phyloP scores from a whole-genome alignment of 2,888 invertebrate species.

The Margaritifera margaritifera region DNA sequence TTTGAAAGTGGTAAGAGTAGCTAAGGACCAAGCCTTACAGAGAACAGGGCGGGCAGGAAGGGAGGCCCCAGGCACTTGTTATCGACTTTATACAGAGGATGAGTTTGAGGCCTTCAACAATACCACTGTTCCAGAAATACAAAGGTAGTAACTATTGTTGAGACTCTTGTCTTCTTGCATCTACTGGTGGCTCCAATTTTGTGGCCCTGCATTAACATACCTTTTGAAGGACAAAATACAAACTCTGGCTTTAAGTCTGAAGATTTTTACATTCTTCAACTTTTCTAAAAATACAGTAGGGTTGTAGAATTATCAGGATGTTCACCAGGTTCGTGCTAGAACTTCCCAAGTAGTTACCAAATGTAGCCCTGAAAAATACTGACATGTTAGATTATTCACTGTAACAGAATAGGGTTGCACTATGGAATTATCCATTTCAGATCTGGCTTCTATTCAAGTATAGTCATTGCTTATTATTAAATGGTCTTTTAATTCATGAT shows the following conservation, averaged over 20 bases:
- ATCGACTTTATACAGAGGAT: conserved; percentile 86
- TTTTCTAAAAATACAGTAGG: neutral
- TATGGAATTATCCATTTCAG: too few species aligned
- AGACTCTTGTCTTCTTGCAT: neutral
- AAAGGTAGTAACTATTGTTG: conserved; percentile 70
- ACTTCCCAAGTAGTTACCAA: too few species aligned
- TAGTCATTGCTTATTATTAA: too few species aligned
- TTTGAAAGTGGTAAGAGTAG: conserved; percentile 85
- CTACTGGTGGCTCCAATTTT: neutral
- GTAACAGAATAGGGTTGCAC: too few species aligned
- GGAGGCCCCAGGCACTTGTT: conserved; percentile 86
- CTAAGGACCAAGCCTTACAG: conserved; percentile 95
- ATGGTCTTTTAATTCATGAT: too few species aligned
- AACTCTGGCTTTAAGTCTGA: too few species aligned
- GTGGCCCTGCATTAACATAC: too few species aligned
- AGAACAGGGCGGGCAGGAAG: conserved; percentile 93
- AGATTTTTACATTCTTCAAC: neutral
- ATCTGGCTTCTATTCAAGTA: too few species aligned
- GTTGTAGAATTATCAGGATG: neutral
- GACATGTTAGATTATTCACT: too few species aligned
- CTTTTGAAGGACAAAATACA: too few species aligned
- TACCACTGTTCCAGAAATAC: conserved; percentile 90
- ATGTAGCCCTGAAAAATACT: too few species aligned
- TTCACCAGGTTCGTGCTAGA: neutral
- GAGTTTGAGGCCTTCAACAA: conserved; percentile 83